Evolutionary conservation across 2,797 vertebrate species (phyloP).

Genomic region (Ceryle rudis): DNA sequence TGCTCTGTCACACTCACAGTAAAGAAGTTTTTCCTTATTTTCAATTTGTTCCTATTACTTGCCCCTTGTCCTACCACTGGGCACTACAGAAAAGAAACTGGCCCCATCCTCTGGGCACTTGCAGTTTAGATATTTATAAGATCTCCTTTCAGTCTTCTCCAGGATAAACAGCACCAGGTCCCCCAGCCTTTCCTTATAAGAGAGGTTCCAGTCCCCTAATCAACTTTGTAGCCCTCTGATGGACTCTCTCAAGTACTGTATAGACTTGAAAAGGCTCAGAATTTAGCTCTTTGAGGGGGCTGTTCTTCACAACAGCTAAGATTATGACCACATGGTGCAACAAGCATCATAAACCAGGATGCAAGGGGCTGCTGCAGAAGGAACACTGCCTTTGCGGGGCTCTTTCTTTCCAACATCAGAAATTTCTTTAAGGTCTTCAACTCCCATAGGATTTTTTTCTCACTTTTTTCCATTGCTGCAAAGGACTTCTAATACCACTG

Average conservation of each 20-base stretch:
- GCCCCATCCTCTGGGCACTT: background rate
- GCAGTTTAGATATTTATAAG: background rate
- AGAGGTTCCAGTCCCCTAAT: background rate
- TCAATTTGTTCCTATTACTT: background rate
- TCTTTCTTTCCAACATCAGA: background rate
- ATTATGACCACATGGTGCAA: background rate
- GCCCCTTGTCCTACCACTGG: background rate
- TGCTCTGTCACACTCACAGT: too few species aligned
- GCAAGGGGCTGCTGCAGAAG: background rate
- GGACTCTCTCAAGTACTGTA: background rate
- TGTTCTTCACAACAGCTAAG: background rate
- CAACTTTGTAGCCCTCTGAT: background rate
- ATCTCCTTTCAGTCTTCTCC: background rate
- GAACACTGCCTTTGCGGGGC: background rate
- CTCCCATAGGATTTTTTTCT: fast-evolving
- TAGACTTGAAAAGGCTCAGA: background rate
- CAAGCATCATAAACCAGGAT: background rate
- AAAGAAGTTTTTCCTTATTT: too few species aligned
- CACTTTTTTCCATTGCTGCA: background rate
- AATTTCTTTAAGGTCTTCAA: background rate
- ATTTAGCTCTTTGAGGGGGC: background rate
- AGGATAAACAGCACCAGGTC: background rate
- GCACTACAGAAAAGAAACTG: background rate
- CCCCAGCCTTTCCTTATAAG: background rate
- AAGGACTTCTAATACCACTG: background rate